A percentile compares a stretch with the other conserved stretches of the same genome.
Conservation (phyloP, 2,888 invertebrate species). For the Oligia fasciuncula region DNA sequence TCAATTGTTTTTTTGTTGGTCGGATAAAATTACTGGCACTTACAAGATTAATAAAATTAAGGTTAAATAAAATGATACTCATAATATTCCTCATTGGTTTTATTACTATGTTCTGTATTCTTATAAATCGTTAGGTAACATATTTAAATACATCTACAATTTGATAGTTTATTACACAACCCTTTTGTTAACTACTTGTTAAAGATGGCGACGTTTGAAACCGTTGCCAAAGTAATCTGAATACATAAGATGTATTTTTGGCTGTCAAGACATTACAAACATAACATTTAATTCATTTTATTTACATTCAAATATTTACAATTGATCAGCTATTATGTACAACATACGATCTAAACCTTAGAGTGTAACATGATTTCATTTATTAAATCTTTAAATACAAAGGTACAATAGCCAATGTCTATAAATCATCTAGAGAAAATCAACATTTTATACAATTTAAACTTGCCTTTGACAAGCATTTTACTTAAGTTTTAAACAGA, state of each 20-base stretch:
- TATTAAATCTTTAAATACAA: slow-evolving; percentile 64
- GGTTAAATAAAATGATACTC: slow-evolving; percentile 62
- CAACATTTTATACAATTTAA: slow-evolving; percentile 69
- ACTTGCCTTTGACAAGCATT: slow-evolving; percentile 74
- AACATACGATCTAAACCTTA: slow-evolving; percentile 65
- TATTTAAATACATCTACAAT: slow-evolving; percentile 84
- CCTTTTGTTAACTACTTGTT: slow-evolving; percentile 84
- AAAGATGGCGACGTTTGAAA: slow-evolving; percentile 73
- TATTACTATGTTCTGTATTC: slow-evolving; percentile 79
- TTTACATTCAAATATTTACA: slow-evolving; percentile 78
- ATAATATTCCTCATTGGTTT: slow-evolving; percentile 71
- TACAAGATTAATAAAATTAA: slow-evolving; percentile 8
- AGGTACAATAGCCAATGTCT: slow-evolving; percentile 69
- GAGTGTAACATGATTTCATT: slow-evolving; percentile 59
- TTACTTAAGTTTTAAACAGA: slow-evolving; percentile 62
- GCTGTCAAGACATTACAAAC: slow-evolving; percentile 78
- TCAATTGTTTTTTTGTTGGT: slow-evolving; percentile 9
- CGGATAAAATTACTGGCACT: background rate
- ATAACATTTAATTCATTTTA: slow-evolving; percentile 70
- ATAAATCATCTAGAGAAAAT: slow-evolving; percentile 71
- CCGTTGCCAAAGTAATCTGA: slow-evolving; percentile 68
- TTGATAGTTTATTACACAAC: slow-evolving; percentile 89
- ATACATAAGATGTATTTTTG: slow-evolving; percentile 78
- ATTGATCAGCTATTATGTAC: slow-evolving; percentile 72
- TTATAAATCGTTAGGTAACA: slow-evolving; percentile 87